Evolutionary conservation across 1,140 invertebrate species (phyloP), one percentile per base, ranked within the genome.

Genomic region (Conus ventricosus): DNA sequence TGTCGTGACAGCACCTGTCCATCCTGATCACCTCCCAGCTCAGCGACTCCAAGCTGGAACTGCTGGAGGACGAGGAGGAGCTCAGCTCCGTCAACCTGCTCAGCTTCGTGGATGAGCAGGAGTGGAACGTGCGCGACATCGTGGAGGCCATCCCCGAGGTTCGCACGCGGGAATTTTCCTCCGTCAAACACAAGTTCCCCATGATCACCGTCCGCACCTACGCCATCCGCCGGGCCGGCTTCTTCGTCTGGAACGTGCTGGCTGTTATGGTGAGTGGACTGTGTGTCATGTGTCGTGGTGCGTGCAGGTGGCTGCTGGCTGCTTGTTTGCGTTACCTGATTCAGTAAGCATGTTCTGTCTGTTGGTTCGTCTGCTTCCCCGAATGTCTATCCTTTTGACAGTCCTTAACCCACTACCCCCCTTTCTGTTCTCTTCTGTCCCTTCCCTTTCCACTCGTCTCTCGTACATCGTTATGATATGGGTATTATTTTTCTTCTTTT

Each of bases 41-140:
- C 27, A 82, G 90, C 23, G 90, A 91, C 23, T 81, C 80, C 11
- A 91, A 91, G 53, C 87, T 94, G 5, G 91, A 93, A 53, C 90
- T 94, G 15, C 20, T 92, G 10, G 92, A 93, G 67, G 94, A 94
- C 88, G 71, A 87, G 10, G 82, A 90, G 5, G 93, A 94, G 84
- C 90, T 92, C n/a, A 93, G 92, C 75, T 88, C 89, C 5, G 89
- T 94, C 13, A 94, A 94, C 81, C 90, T 92, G 25, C 89, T 92
- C 76, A 93, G 91, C 83, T 94, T 94, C 85, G 92, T 94, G 63
- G 94, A 94, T 84, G 93, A 92, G 82, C 92, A 92, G 85, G 93
- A 94, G 90, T 94, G 93, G 93, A 85, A 87, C 7, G 88, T 94
- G 27, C 92, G 91, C 60, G 91, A 93, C 63, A 90, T 91, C 76